A percentile compares a stretch with the other conserved stretches of the same genome.
Evolutionary conservation across 1,140 invertebrate genomes (phyloP).

Genomic region (Catajapyx aquilonaris): DNA sequence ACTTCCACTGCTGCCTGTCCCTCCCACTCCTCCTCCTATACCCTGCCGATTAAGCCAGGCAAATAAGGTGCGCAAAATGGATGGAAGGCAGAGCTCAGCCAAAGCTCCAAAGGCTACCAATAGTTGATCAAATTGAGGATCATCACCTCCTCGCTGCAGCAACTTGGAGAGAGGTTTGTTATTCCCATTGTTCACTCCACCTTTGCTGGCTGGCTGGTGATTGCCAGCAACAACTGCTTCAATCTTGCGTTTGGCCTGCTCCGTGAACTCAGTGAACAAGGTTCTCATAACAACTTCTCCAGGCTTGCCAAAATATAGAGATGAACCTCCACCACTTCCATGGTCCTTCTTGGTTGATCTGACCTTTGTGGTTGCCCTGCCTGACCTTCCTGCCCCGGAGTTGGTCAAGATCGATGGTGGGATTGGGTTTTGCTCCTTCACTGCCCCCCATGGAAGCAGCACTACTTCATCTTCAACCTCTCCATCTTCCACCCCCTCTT

Average conservation of each 20-base stretch:
- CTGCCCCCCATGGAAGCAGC: constrained; percentile 51
- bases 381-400: no score
- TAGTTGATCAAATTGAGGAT: constrained; percentile 86
- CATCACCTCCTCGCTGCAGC: constrained; percentile 84
- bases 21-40: constrained; percentile 32
- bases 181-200: constrained; percentile 23
- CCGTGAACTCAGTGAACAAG: constrained; percentile 82
- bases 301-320: no score
- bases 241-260: constrained; percentile 84
- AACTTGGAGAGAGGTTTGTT: constrained; percentile 83
- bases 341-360: no score
- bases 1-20: no score
- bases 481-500: no score
- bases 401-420: no score
- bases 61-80: constrained; percentile 76
- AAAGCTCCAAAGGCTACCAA: constrained; percentile 77
- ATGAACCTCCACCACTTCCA: no score
- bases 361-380: no score
- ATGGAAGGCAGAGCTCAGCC: constrained; percentile 92
- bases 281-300: constrained; percentile 90
- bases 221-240: constrained; percentile 82
- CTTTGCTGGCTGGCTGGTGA: constrained; percentile 52
- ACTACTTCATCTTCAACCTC: constrained; percentile 2
- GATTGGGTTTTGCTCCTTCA: constrained; percentile 43
- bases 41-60: constrained; percentile 90